phyloP scores from a whole-genome alignment of 2,888 invertebrate species.

The Hoplodrina ambigua region DNA sequence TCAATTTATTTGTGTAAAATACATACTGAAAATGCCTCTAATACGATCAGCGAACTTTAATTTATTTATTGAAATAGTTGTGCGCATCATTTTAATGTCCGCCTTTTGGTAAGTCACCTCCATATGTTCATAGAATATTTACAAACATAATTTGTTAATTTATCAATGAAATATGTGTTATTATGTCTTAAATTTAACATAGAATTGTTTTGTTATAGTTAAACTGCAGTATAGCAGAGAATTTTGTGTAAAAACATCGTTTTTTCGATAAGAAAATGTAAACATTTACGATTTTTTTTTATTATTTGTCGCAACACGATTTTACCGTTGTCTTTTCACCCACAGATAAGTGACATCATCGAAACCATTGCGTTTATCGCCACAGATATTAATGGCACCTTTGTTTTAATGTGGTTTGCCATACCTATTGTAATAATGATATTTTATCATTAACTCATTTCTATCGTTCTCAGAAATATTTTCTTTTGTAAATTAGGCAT shows the following conservation, averaged over 20 bases:
- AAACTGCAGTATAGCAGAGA: not conserved
- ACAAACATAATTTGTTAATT: slow-evolving; percentile 54
- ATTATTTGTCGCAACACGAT: slow-evolving; percentile 4
- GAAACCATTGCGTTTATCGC: slow-evolving; percentile 12
- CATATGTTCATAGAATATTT: slow-evolving; percentile 71
- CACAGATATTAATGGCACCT: not conserved
- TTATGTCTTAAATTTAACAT: not conserved
- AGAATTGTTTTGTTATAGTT: not conserved
- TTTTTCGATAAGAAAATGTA: slow-evolving; percentile 17
- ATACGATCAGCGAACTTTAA: slow-evolving; percentile 85
- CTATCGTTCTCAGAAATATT: not conserved
- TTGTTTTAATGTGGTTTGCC: not conserved
- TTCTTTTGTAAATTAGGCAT: not conserved
- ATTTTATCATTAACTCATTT: not conserved
- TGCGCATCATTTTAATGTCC: slow-evolving; percentile 86
- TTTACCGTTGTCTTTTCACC: slow-evolving; percentile 22
- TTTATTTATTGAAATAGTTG: slow-evolving; percentile 87
- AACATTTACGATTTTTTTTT: not conserved
- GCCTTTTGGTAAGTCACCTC: slow-evolving; percentile 89
- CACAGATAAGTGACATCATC: slow-evolving; percentile 39
- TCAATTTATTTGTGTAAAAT: slow-evolving; percentile 46
- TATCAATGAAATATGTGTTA: slow-evolving; percentile 64
- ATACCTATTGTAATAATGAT: not conserved
- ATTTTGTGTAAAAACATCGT: not conserved
- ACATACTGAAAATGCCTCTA: slow-evolving; percentile 79